Evolutionary conservation across 2,888 invertebrate genomes (phyloP).

Genomic region (Xanthorhoe designata): DNA sequence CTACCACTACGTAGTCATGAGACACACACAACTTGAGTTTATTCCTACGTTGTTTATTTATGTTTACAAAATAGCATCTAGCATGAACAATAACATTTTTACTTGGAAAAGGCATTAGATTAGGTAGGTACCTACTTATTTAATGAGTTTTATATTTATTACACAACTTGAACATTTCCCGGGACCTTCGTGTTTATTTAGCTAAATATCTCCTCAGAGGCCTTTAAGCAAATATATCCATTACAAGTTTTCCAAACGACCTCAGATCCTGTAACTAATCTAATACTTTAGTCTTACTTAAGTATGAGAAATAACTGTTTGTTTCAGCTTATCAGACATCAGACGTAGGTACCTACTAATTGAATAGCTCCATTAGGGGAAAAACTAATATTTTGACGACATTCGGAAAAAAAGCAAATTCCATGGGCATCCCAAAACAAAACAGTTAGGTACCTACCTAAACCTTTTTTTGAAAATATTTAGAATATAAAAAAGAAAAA

Average conservation of each 20-base stretch:
- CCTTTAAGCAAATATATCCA: slow-evolving; percentile 48
- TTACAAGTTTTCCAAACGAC: slow-evolving; percentile 54
- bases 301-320: not conserved
- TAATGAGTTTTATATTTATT: slow-evolving; percentile 6
- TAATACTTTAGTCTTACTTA: not conserved
- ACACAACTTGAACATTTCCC: slow-evolving; percentile 21
- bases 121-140: not conserved
- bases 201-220: slow-evolving; percentile 58
- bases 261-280: not conserved
- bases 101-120: not conserved
- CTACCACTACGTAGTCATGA: no score
- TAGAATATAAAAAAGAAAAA: no score
- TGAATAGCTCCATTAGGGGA: no score
- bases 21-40: no score
- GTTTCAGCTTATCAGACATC: not conserved
- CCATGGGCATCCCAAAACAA: no score
- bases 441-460: no score
- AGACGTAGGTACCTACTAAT: no score
- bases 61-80: no score
- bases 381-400: not conserved
- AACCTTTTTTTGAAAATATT: no score
- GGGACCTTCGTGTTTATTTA: slow-evolving; percentile 32
- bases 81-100: not conserved
- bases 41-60: no score
- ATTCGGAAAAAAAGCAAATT: not conserved